These are phyloP conservation scores for Conus canariensis DNA, from an alignment of 2,888 invertebrate species.

Conservation along the genomic window DNA sequence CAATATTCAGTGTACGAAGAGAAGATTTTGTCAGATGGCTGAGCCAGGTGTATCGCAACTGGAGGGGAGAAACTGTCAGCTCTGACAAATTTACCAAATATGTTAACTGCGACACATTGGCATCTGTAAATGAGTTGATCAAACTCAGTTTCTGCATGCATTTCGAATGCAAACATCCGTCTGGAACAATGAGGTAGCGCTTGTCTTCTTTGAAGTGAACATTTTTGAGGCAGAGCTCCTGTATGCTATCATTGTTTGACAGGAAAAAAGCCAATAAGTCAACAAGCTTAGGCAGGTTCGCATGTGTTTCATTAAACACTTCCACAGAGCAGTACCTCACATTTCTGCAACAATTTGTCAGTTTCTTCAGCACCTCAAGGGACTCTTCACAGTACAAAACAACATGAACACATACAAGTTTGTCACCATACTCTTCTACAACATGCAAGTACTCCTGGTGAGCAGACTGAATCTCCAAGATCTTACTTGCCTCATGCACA, in stretches of 20 bases:
- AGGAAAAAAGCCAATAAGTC: neutral
- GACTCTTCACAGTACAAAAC: slow-evolving; percentile 47
- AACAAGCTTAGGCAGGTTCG: neutral
- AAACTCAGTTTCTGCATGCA: slow-evolving; percentile 51
- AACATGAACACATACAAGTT: slow-evolving; percentile 28
- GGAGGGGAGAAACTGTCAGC: slow-evolving; percentile 55
- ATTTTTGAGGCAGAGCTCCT: neutral
- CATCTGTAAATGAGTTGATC: slow-evolving; percentile 55
- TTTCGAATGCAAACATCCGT: slow-evolving; percentile 52
- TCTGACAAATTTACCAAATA: slow-evolving; percentile 59
- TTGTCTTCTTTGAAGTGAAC: neutral
- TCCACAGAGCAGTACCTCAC: slow-evolving; percentile 15
- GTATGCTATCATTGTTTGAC: neutral
- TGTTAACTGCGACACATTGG: slow-evolving; percentile 56
- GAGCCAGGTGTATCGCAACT: slow-evolving; percentile 56
- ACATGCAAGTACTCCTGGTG: neutral
- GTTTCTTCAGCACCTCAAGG: slow-evolving; percentile 47
- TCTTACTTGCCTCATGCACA: neutral
- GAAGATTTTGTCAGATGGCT: slow-evolving; percentile 54
- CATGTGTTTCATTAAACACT: neutral
- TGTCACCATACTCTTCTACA: slow-evolving; percentile 8
- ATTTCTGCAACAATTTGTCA: slow-evolving; percentile 49
- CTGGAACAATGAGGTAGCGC: slow-evolving; percentile 51
- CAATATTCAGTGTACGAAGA: slow-evolving; percentile 54
- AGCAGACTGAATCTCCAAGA: neutral